Conservation (phyloP, 2,113 vertebrate genomes). For the Sinocyclocheilus anophthalmus region DNA sequence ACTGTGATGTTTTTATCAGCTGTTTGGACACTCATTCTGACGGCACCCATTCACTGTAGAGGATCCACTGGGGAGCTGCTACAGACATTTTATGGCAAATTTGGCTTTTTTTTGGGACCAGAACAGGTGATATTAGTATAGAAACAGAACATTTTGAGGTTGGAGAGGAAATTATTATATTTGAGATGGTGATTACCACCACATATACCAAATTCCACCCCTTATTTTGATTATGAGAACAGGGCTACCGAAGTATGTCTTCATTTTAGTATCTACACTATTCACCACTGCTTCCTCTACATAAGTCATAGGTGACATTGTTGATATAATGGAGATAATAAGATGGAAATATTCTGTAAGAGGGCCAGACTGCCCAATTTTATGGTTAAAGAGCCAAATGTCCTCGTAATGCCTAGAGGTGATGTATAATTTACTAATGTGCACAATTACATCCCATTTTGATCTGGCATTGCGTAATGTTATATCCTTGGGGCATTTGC, state of each 20-base stretch:
- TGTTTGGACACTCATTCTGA: no score
- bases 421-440: slow-evolving; percentile 15
- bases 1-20: no score
- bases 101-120: not conserved
- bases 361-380: not conserved
- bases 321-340: slow-evolving; percentile 29
- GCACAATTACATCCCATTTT: slow-evolving; percentile 5
- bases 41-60: no score
- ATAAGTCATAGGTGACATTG: not conserved
- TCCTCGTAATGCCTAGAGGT: slow-evolving; percentile 19
- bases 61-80: not conserved
- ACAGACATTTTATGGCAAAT: not conserved
- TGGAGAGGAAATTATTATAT: not conserved
- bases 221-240: slow-evolving; percentile 3
- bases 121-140: not conserved
- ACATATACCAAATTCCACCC: not conserved
- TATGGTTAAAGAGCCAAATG: slow-evolving; percentile 6
- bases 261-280: slow-evolving; percentile 16
- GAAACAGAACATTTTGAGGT: not conserved
- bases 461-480: not conserved
- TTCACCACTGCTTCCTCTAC: not conserved
- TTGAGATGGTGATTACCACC: not conserved
- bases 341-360: not conserved
- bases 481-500: not conserved
- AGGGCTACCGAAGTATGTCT: not conserved